Evolutionary conservation across 2,888 invertebrate species (phyloP).

Genomic region (Clostera curtula): DNA sequence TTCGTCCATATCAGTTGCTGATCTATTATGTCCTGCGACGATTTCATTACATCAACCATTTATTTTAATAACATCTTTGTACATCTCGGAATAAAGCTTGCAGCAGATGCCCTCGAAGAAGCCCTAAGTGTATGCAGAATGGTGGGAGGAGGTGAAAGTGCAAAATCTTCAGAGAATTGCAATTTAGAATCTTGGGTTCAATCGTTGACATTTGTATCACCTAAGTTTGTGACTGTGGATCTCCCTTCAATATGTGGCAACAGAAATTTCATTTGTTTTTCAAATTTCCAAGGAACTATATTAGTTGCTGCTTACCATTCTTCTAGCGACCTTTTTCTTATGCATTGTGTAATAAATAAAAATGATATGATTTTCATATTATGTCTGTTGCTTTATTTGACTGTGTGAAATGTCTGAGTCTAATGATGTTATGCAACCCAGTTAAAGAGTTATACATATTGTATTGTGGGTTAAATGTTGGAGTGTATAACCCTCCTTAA

Average conservation of each 20-base stretch:
- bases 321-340: constrained; percentile 11
- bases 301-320: constrained; percentile 6
- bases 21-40: constrained; percentile 2
- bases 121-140: neutral
- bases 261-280: constrained; percentile 3
- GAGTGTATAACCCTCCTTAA: too few species aligned
- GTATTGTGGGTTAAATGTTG: too few species aligned
- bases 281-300: constrained; percentile 6
- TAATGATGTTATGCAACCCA: too few species aligned
- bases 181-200: too few species aligned
- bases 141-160: constrained; percentile 1
- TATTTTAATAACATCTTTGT: constrained; percentile 1
- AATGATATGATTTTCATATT: too few species aligned
- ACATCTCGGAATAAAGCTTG: constrained; percentile 1
- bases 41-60: constrained; percentile 3
- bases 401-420: too few species aligned
- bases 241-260: constrained; percentile 1
- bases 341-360: too few species aligned
- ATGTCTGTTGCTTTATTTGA: too few species aligned
- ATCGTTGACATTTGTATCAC: constrained; percentile 1
- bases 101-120: constrained; percentile 3
- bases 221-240: constrained; percentile 3
- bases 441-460: too few species aligned
- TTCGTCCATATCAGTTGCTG: constrained; percentile 5
- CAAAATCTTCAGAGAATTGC: constrained; percentile 4